Evolutionary conservation across 2,113 vertebrate genomes (phyloP).

Genomic region (Anser cygnoides): DNA sequence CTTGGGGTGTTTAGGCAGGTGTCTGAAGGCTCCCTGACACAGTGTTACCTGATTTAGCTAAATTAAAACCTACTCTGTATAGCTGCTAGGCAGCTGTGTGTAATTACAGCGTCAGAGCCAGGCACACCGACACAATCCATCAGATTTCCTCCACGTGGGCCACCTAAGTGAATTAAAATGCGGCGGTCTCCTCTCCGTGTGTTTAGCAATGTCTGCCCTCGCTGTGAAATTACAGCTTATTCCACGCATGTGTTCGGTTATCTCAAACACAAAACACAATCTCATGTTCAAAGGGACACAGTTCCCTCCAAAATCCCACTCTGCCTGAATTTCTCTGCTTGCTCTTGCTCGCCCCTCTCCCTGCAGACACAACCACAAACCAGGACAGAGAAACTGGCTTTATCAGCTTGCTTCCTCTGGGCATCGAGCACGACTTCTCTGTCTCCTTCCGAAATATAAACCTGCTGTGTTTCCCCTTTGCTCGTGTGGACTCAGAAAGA

Average conservation of each 20-base stretch:
- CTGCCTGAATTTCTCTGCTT: neutral
- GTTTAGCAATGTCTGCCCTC: neutral
- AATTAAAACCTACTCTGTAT: neutral
- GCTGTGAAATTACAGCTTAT: neutral
- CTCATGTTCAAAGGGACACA: neutral
- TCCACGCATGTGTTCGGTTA: accelerated
- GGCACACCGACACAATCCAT: neutral
- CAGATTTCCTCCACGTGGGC: neutral
- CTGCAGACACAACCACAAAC: neutral
- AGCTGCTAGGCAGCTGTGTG: neutral
- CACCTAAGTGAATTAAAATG: neutral
- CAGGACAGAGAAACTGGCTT: neutral
- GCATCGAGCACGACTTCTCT: neutral
- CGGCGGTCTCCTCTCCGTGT: neutral
- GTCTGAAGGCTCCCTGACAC: neutral
- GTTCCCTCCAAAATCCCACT: neutral
- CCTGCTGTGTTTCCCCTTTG: neutral
- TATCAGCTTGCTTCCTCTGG: neutral
- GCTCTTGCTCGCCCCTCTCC: neutral
- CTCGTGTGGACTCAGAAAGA: neutral
- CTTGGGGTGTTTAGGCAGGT: constrained; percentile 1
- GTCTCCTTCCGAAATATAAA: neutral
- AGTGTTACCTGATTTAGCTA: neutral
- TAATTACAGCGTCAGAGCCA: neutral
- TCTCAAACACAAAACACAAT: neutral